Evolutionary conservation across 2,797 vertebrate species (phyloP).

Genomic region (Mus spretus): DNA sequence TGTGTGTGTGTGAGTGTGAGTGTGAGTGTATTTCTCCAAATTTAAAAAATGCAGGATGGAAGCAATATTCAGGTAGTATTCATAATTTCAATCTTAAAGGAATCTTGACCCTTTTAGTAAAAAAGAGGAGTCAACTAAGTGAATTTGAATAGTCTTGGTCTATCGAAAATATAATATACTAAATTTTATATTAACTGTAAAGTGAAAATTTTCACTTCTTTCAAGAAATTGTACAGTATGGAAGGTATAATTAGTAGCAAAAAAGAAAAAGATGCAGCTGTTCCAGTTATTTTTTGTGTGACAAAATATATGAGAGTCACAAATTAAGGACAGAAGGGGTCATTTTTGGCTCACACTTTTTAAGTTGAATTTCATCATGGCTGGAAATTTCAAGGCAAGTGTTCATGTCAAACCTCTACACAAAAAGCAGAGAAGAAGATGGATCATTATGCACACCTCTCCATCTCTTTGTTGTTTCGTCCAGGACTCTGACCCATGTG

Average conservation of each 20-base stretch:
- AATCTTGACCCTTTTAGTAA: neutral
- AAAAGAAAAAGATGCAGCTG: neutral
- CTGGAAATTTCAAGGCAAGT: neutral
- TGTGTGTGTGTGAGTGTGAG: no score
- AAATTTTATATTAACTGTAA: neutral
- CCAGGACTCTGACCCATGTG: neutral
- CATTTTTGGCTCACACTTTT: neutral
- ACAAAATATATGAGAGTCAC: neutral
- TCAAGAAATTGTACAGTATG: neutral
- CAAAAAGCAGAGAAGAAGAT: neutral
- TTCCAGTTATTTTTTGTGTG: neutral
- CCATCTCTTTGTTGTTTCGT: neutral
- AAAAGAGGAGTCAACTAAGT: slow-evolving; percentile 20
- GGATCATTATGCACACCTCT: neutral
- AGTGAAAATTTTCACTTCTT: slow-evolving; percentile 49
- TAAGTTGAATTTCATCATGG: neutral
- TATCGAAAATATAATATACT: slow-evolving; percentile 17
- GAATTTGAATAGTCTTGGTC: slow-evolving; percentile 32
- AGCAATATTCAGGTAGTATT: slow-evolving; percentile 27
- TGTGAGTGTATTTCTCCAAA: neutral
- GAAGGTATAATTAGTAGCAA: neutral
- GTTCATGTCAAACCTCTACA: neutral
- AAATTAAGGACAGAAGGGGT: neutral
- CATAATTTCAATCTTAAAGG: slow-evolving; percentile 36
- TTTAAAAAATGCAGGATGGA: slow-evolving; percentile 18